Evolutionary conservation across 2,797 vertebrate genomes (phyloP), one percentile per base, ranked within the genome.

Genomic region (Taeniopygia guttata): DNA sequence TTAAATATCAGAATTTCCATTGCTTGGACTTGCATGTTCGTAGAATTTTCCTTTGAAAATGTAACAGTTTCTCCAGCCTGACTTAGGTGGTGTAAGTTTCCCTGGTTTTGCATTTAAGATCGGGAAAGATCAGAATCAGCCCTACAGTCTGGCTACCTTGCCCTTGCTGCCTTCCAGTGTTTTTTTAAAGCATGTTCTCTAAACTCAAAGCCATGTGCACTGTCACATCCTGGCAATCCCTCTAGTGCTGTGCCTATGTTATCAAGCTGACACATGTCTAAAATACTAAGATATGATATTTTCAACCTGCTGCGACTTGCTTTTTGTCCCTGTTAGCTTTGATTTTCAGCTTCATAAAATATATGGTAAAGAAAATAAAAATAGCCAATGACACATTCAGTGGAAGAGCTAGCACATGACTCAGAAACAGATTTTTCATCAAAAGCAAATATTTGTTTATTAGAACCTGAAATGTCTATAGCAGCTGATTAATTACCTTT

Each of bases 211-310:
- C 95, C 95, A 91, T 93, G 93, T 90, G 81, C 86, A 91, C 92
- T 95, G 96, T 96, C 91, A 82, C 72, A 90, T 96, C 92, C 96
- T 91, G 83, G 94, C 90, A 95, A 92, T 96, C 95, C 95, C 87
- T 93, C 84, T 89, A 89, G 84, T 92, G 36, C 84, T 93, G 82
- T 89, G 89, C 69, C 89, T 87, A 45, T 91, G 95, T 98, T 98
- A 98, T 97, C 97, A 97, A 97, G 97, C 96, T 98, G 98, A 98
- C 98, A 98, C 96, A 96, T 82, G 89, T 97, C 98, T 98, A 97
- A 96, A 93, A 97, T 94, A 95, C 94, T 93, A 97, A 97, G 95
- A 97, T 90, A 92, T 58, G 89, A 95, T 97, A 96, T 96, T 97
- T 96, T 96, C 93, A 97, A 97, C 97, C 96, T 96, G 94, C 96